A percentile compares a stretch with the other conserved stretches of the same genome.
phyloP scores from a whole-genome alignment of 2,113 vertebrate species.

The Anarrhichthys ocellatus region DNA sequence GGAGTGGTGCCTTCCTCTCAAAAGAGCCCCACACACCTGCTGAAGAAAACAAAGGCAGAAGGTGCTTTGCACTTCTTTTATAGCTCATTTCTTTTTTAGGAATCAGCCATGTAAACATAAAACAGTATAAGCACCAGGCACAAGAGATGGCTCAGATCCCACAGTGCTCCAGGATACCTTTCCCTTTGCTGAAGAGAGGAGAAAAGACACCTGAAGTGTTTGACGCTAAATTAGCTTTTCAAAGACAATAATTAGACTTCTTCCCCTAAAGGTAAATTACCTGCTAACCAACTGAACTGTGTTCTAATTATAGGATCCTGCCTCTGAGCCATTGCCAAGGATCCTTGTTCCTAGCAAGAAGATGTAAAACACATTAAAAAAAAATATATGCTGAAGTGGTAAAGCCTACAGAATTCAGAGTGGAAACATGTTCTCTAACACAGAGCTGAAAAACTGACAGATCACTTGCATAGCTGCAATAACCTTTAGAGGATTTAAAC shows the following conservation, averaged over 20 bases:
- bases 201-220: conserved; percentile 86
- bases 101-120: conserved; percentile 69
- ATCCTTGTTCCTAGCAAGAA: conserved; percentile 69
- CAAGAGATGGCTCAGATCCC: conserved; percentile 45
- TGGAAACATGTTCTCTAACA: conserved; percentile 53
- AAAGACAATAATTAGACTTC: conserved; percentile 88
- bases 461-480: conserved; percentile 57
- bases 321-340: conserved; percentile 78
- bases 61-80: conserved; percentile 22
- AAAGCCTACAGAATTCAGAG: conserved; percentile 67
- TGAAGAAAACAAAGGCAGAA: conserved; percentile 45
- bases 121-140: conserved; percentile 48
- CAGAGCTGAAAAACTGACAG: conserved; percentile 48
- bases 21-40: conserved; percentile 54
- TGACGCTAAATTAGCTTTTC: conserved; percentile 87
- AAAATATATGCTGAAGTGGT: conserved; percentile 63
- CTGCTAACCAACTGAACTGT: conserved; percentile 86
- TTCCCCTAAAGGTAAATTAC: conserved; percentile 86
- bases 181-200: conserved; percentile 76
- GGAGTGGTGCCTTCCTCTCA: conserved; percentile 47
- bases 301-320: conserved; percentile 86
- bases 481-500: conserved; percentile 76
- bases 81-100: conserved; percentile 49
- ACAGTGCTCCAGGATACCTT: conserved; percentile 76
- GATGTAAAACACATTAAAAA: conserved; percentile 81